Base-by-base conservation (phyloP, 1,140 invertebrate genomes). In the Delia radicum region DNA sequence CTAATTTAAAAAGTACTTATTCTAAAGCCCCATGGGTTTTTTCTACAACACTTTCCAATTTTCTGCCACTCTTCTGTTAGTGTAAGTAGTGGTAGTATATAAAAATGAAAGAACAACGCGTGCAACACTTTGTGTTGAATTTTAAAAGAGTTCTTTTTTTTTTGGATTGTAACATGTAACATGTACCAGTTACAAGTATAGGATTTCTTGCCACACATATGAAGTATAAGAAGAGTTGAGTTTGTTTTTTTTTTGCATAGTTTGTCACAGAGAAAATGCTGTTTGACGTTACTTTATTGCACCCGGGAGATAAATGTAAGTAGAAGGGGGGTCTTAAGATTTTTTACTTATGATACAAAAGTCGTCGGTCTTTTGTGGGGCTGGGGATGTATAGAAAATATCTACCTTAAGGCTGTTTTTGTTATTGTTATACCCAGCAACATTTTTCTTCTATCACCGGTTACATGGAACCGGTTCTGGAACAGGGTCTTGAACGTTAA, bases 261-360 rank as follows among this genome's bases (percentile, higher is more conserved):
- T 69, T 69, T 69, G 29, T 69, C 62, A 69, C 65, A 10, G 65
- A 13, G 29, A 69, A 69, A 55, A 69, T 37, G 65, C 29, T 69
- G 65, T 69, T 69, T 69, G 65, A 69, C 65, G 65, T 69, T 69
- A 69, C n/a, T 69, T 69, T 69, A 69, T 69, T 69, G 65, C 29
- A 37, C 65, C 65, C 65, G 65, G 29, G 65, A 69, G 65, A 69
- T 55, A 55, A 55, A 55, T 69, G 65, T 18, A 10, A 0, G 15
- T 33, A 37, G 15, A 24, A 21, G 65, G 29, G n/a, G 29, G 65
- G 24, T 55, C 48, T 55, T 24, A 55, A 55, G 48, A 55, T 55
- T 55, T 48, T 55, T 55, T 55, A 24, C 48, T 55, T n/a, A 21
- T 55, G 18, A 21, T 18, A 55, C 18, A 55, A n/a, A 55, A 24